Conservation (phyloP, 2,113 vertebrate species). For the Murina feae region DNA sequence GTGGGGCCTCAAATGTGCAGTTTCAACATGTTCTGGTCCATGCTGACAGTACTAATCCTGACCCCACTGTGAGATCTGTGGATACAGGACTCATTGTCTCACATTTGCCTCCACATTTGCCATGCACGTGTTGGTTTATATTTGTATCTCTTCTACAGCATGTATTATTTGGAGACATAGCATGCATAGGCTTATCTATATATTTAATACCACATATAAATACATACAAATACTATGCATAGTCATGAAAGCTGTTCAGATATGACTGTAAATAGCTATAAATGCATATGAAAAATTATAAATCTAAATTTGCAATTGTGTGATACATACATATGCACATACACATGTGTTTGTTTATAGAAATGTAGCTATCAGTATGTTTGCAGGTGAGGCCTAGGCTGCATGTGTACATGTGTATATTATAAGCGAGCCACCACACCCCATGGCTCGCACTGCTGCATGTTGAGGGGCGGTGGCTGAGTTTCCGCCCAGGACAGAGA, state of each 20-base stretch:
- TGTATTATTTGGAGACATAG: not conserved
- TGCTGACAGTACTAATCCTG: not conserved
- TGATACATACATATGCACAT: not conserved
- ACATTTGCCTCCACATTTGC: not conserved
- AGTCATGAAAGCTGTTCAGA: not conserved
- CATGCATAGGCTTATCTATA: not conserved
- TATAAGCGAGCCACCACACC: not conserved
- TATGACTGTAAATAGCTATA: not conserved
- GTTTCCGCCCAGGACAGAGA: not conserved
- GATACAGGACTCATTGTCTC: not conserved
- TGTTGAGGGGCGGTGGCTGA: not conserved
- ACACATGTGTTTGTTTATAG: not conserved
- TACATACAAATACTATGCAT: not conserved
- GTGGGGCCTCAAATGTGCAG: not conserved
- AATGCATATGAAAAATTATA: not conserved
- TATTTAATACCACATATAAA: not conserved
- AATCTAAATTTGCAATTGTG: not conserved
- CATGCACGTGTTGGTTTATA: not conserved
- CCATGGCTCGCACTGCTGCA: not conserved
- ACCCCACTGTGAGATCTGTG: not conserved
- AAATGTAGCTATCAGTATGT: not conserved
- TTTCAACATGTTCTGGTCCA: not conserved
- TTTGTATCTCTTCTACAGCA: not conserved
- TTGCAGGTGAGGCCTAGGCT: not conserved
- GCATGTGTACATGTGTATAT: not conserved